These are phyloP conservation scores for Unio delphinus DNA, from an alignment of 2,888 invertebrate species.

Conservation along the genomic window DNA sequence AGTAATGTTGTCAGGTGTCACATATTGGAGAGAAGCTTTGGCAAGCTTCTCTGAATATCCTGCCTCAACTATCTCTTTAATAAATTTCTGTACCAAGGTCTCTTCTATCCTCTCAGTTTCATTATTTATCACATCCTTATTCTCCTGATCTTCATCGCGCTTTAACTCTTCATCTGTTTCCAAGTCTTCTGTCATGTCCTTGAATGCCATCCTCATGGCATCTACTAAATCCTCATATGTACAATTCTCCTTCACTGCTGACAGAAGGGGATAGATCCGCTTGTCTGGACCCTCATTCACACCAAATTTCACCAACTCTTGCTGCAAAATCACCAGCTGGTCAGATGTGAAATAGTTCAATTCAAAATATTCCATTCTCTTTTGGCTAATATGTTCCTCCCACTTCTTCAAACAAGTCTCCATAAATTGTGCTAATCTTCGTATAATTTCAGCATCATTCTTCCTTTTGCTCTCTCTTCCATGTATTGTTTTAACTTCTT, in stretches of 20 bases:
- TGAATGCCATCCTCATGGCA: slow-evolving; percentile 30
- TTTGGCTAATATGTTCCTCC: slow-evolving; percentile 33
- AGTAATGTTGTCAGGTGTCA: slow-evolving; percentile 17
- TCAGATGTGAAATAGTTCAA: slow-evolving; percentile 55
- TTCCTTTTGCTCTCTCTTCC: slow-evolving; percentile 6
- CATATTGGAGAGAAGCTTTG: slow-evolving; percentile 13
- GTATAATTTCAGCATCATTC: slow-evolving; percentile 29
- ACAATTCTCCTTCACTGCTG: slow-evolving; percentile 31
- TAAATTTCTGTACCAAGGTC: slow-evolving; percentile 8
- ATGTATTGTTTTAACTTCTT: slow-evolving; percentile 5
- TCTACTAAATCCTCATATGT: slow-evolving; percentile 8
- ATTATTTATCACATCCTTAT: slow-evolving; percentile 1
- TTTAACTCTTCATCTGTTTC: no score
- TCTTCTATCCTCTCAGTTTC: not conserved
- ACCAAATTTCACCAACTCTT: slow-evolving; percentile 37
- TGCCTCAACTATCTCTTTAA: slow-evolving; percentile 16
- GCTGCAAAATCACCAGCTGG: slow-evolving; percentile 57
- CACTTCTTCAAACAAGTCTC: slow-evolving; percentile 45
- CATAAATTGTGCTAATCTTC: slow-evolving; percentile 38
- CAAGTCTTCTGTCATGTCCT: not conserved
- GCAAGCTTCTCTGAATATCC: slow-evolving; percentile 25
- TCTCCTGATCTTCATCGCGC: not conserved
- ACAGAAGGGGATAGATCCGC: slow-evolving; percentile 36
- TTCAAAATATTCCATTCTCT: slow-evolving; percentile 29
- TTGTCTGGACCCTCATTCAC: slow-evolving; percentile 11